Conservation (phyloP, 2,888 invertebrate genomes). For the Spisula subtruncata region DNA sequence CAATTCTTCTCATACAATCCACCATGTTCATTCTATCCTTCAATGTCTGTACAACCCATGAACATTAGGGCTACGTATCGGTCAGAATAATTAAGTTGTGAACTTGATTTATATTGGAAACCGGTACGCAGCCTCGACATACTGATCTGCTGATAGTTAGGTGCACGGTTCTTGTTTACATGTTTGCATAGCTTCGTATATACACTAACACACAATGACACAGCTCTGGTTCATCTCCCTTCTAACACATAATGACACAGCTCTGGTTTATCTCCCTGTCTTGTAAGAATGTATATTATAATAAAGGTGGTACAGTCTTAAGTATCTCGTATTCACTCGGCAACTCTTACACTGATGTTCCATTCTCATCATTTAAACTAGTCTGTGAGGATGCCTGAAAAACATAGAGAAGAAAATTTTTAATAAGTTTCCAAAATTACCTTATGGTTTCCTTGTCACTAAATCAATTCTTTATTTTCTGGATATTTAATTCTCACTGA, state of each 20-base stretch:
- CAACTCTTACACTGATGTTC: constrained; percentile 67
- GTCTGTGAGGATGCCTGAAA: constrained; percentile 73
- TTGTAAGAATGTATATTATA: background rate
- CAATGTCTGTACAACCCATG: background rate
- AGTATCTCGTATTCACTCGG: constrained; percentile 31
- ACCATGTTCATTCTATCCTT: background rate
- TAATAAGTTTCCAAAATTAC: background rate
- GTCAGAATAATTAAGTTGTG: no score
- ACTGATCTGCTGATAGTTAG: background rate
- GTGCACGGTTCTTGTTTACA: constrained; percentile 8
- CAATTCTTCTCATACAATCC: background rate
- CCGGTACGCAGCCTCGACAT: no score
- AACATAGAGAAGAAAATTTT: background rate
- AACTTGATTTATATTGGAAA: no score
- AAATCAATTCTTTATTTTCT: no score
- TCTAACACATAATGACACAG: background rate
- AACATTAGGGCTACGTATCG: no score
- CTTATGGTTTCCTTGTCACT: no score
- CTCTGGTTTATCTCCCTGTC: background rate
- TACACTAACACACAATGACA: background rate
- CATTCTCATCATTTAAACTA: constrained; percentile 72
- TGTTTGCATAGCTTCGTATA: constrained; percentile 25
- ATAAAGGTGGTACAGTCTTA: background rate
- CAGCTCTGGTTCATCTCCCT: no score
- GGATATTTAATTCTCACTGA: no score